phyloP scores from a whole-genome alignment of 2,797 vertebrate species.

The Todus mexicanus region DNA sequence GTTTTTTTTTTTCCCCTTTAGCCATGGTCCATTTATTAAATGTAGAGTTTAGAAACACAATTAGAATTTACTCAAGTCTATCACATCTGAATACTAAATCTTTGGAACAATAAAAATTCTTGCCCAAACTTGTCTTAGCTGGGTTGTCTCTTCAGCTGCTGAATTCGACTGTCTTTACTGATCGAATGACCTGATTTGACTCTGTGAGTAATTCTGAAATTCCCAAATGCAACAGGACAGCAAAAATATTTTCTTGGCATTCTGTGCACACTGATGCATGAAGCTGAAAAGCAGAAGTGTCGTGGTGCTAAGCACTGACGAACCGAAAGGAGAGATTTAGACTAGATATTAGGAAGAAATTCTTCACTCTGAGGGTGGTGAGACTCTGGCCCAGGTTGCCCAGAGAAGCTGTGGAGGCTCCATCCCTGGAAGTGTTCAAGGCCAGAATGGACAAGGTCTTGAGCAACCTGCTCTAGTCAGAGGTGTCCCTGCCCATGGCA shows the following conservation, averaged over 20 bases:
- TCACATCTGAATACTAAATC: conserved; percentile 17
- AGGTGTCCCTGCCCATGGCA: too few relatives aligned
- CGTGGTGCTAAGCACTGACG: neutral
- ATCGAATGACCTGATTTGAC: neutral
- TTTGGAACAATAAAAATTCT: neutral
- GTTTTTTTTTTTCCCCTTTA: neutral
- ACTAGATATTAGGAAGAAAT: too few relatives aligned
- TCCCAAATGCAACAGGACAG: neutral
- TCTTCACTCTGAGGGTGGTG: too few relatives aligned
- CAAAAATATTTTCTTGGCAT: neutral
- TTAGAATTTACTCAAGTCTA: conserved; percentile 45
- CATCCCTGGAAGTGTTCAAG: too few relatives aligned
- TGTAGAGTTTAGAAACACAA: conserved; percentile 32
- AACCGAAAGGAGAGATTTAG: neutral
- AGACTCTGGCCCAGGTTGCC: too few relatives aligned
- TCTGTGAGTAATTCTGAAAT: neutral
- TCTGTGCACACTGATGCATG: neutral
- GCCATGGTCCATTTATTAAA: conserved; percentile 51
- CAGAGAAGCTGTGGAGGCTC: too few relatives aligned
- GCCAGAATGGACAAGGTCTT: too few relatives aligned
- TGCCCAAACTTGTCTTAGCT: neutral
- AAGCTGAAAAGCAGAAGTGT: neutral
- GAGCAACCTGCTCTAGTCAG: too few relatives aligned
- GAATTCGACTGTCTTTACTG: neutral
- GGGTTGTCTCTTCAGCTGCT: neutral